Evolutionary conservation across 1,140 invertebrate genomes (phyloP).

Genomic region (Meloidogyne exigua): DNA sequence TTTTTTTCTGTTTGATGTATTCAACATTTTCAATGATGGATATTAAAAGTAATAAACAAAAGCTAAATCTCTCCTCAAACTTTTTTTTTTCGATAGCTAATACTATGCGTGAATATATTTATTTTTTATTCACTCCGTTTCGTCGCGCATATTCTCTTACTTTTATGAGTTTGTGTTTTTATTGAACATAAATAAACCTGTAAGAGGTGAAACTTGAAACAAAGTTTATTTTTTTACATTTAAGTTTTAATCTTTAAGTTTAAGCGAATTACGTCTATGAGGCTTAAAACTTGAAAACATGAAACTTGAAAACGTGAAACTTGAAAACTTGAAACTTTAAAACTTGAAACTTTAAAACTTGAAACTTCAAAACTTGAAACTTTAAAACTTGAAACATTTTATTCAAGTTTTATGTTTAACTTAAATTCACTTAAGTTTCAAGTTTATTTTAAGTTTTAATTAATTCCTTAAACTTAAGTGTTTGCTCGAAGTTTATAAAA

Average conservation of each 20-base stretch:
- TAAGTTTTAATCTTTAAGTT: background rate
- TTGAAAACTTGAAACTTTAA: too few species aligned
- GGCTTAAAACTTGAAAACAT: too few species aligned
- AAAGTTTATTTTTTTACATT: background rate
- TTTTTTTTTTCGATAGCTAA: background rate
- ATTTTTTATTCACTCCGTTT: background rate
- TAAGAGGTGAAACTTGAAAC: too few species aligned
- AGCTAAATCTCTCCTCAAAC: background rate
- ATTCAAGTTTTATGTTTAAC: too few species aligned
- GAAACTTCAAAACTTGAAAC: too few species aligned
- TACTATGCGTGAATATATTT: conserved; percentile 3
- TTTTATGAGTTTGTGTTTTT: background rate
- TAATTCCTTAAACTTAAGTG: too few species aligned
- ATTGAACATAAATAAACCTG: background rate
- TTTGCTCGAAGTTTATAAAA: too few species aligned
- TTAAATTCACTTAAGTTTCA: too few species aligned
- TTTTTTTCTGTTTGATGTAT: background rate
- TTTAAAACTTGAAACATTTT: too few species aligned
- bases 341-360: too few species aligned
- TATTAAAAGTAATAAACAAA: conserved; percentile 6
- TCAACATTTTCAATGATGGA: background rate
- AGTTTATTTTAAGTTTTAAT: too few species aligned
- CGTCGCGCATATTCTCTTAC: background rate
- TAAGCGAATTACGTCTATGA: background rate
- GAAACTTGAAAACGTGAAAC: too few species aligned